Evolutionary conservation across 2,113 vertebrate species (phyloP), one percentile per base, ranked within the genome.

Genomic region (Mormoops blainvillei): DNA sequence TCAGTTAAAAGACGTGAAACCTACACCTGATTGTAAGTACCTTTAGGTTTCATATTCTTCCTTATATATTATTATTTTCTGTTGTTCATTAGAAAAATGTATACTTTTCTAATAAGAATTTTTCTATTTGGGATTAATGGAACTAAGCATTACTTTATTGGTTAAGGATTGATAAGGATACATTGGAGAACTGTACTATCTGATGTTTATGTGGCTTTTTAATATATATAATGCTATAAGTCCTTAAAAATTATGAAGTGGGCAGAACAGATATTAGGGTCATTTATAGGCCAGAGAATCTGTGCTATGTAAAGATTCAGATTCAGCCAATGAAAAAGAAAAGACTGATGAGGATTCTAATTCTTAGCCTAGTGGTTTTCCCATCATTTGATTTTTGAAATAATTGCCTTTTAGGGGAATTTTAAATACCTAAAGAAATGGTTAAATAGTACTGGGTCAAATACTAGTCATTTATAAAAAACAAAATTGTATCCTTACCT

Each of bases 11-110:
- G 98, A 99, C 91, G 98, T 99, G 92, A 99, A 99, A 83, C 99
- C 99, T 50, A 99, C 99, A 94, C 98, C 99, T 58, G 98, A 98
- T 65, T 98, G 99, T 99, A 98, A 99, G 99, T 98, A 76, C 73
- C 93, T 63, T 78, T 92, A 61, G 52, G 50, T 82, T 43, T 28
- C 70, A 20, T 84, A 18, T 15, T 78, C 38, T 81, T 81, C 89
- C 11, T 50, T 63, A n/a, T 16, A 2, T 76, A 22, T 56, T 94
- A 56, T 28, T 71, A 19, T 81, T 94, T 95, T 73, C 19, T 78
- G 3, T 56, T 85, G 36, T 33, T 63, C 31, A 20, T 48, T 89
- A 81, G 65, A 68, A 85, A 63, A 87, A 61, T 54, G 22, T 41
- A 58, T 38, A 43, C 26, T 93, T 88, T 89, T 76, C 41, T 80